These are phyloP conservation scores for Armadillidium nasatum DNA, from an alignment of 1,140 invertebrate genomes.

Conservation along the genomic window DNA sequence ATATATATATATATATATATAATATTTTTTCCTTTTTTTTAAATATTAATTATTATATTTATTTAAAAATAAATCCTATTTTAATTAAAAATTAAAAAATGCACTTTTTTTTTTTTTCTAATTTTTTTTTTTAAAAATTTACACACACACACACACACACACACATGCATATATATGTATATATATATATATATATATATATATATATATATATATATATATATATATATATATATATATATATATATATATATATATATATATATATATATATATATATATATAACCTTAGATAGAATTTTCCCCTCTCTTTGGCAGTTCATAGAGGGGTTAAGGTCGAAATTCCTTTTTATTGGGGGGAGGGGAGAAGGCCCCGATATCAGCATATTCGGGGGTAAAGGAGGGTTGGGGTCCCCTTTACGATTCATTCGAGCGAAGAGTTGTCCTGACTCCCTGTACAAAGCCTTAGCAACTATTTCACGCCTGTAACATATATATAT, in stretches of 20 bases:
- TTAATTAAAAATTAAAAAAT: no score
- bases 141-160: no score
- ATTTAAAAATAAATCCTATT: no score
- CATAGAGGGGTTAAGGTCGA: neutral
- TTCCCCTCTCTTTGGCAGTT: constrained; percentile 12
- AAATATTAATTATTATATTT: neutral
- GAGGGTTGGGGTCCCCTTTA: neutral
- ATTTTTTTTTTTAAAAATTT: no score
- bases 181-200: constrained; percentile 5
- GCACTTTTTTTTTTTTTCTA: no score
- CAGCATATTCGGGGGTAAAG: neutral
- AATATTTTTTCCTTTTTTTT: neutral
- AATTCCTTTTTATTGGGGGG: neutral
- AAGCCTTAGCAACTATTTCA: neutral
- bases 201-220: constrained; percentile 29
- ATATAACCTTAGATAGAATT: constrained; percentile 21
- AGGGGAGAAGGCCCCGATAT: neutral
- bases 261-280: constrained; percentile 30
- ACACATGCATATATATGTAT: constrained; percentile 17
- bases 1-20: neutral
- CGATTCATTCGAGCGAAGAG: neutral
- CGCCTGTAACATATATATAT: neutral
- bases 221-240: constrained; percentile 34
- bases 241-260: constrained; percentile 35
- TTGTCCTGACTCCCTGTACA: neutral